A percentile compares a stretch with the other conserved stretches of the same genome.
Evolutionary conservation across 2,888 invertebrate species (phyloP).

Genomic region (Helleia helle): DNA sequence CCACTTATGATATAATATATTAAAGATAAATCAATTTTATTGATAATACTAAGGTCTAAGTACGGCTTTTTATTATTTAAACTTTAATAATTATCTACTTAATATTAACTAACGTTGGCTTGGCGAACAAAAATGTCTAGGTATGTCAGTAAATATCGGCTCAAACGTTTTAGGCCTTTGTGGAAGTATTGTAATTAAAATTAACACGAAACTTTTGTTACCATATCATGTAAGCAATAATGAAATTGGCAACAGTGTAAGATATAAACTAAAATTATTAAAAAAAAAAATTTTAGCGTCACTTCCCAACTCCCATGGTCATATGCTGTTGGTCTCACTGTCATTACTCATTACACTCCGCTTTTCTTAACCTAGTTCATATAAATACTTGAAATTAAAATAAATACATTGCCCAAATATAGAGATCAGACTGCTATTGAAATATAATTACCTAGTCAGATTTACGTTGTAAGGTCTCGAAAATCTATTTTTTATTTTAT

Average conservation of each 20-base stretch:
- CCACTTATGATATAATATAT: constrained; percentile 1
- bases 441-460: background rate
- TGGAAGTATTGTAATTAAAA: background rate
- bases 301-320: background rate
- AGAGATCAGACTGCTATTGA: background rate
- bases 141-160: background rate
- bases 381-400: background rate
- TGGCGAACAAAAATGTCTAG: background rate
- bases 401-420: background rate
- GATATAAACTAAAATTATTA: background rate
- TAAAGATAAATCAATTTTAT: background rate
- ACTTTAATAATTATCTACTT: background rate
- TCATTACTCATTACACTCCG: background rate
- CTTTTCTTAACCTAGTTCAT: background rate
- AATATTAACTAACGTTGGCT: constrained; percentile 2
- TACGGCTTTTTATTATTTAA: constrained; percentile 3
- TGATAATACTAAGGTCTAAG: background rate
- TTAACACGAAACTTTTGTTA: background rate
- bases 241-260: background rate
- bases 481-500: background rate
- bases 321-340: background rate
- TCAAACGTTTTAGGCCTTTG: background rate
- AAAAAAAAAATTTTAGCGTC: background rate
- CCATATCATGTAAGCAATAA: constrained; percentile 4
- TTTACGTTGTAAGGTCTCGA: constrained; percentile 1